These are phyloP conservation scores for Sarcophaga carnaria DNA, from an alignment of 2,888 invertebrate genomes.

Conservation along the genomic window DNA sequence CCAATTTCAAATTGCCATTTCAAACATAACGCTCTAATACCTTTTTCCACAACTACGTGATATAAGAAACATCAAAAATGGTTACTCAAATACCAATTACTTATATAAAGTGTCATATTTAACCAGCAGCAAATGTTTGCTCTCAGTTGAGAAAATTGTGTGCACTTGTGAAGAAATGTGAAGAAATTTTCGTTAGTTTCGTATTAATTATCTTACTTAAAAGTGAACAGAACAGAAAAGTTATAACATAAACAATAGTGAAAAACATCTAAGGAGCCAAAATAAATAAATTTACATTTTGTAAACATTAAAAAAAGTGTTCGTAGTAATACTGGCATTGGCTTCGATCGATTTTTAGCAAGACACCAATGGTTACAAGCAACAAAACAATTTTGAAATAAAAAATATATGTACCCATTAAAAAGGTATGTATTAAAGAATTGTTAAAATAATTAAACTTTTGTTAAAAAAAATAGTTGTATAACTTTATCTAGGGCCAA, in stretches of 20 bases:
- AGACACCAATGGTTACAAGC: not conserved
- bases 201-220: constrained; percentile 9
- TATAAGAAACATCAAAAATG: not conserved
- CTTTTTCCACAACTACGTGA: not conserved
- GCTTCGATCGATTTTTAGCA: constrained; percentile 53
- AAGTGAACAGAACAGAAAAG: constrained; percentile 11
- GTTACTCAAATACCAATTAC: not conserved
- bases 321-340: not conserved
- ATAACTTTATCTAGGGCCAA: constrained; percentile 25
- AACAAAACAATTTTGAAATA: not conserved
- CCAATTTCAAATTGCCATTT: not conserved
- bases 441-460: not conserved
- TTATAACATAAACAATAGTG: constrained; percentile 3
- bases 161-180: constrained; percentile 36
- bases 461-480: constrained; percentile 23
- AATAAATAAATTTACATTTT: not conserved
- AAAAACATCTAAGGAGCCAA: not conserved
- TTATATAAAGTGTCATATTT: not conserved
- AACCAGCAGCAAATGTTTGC: constrained; percentile 4
- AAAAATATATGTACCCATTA: not conserved
- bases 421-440: constrained; percentile 25
- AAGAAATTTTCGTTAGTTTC: constrained; percentile 20
- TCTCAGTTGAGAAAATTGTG: constrained; percentile 50
- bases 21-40: not conserved
- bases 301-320: not conserved